Percentiles rank a stretch among this genome's conserved stretches.
Evolutionary conservation across 2,113 vertebrate species (phyloP).

Genomic region (Sapajus apella): DNA sequence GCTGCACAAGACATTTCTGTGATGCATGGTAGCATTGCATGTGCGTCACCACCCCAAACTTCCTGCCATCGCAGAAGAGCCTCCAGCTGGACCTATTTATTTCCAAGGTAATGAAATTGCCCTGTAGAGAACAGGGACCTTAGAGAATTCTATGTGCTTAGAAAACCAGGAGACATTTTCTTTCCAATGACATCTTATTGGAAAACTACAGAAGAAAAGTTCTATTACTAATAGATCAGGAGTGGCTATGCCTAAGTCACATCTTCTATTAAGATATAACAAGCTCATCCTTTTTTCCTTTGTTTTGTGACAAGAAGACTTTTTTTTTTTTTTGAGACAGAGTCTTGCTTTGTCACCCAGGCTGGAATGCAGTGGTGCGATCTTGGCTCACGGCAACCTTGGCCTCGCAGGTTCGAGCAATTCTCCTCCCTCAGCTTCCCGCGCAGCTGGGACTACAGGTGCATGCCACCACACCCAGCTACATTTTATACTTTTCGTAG

Average conservation of each 20-base stretch:
- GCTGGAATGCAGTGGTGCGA: too few relatives aligned
- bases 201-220: neutral
- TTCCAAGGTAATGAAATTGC: conserved; percentile 43
- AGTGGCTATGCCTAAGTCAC: neutral
- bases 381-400: too few relatives aligned
- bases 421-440: too few relatives aligned
- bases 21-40: rapidly evolving
- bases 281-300: neutral
- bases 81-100: conserved; percentile 6
- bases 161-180: neutral
- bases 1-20: neutral
- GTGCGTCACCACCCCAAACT: neutral
- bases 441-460: too few relatives aligned
- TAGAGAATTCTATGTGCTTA: conserved; percentile 8
- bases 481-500: too few relatives aligned
- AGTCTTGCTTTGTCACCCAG: too few relatives aligned
- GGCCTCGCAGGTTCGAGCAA: too few relatives aligned
- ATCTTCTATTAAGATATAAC: conserved; percentile 12
- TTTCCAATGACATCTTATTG: conserved; percentile 5
- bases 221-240: neutral
- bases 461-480: too few relatives aligned
- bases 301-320: neutral
- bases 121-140: neutral
- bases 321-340: neutral
- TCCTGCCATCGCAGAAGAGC: neutral